Evolutionary conservation across 2,888 invertebrate genomes (phyloP).

Genomic region (Epicampocera succincta): DNA sequence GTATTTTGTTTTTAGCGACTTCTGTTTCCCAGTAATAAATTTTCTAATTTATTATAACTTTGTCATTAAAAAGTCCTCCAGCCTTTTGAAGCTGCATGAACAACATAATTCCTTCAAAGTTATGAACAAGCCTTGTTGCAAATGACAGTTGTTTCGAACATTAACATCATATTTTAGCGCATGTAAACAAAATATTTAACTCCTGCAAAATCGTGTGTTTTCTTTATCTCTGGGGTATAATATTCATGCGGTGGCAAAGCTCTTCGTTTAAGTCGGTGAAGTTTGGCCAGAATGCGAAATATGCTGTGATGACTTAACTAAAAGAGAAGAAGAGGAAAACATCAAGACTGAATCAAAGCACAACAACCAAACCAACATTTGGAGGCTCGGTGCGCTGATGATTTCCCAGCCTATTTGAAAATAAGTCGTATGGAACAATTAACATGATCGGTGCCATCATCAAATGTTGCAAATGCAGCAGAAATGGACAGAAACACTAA

Average conservation of each 20-base stretch:
- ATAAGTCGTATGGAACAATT: slow-evolving; percentile 62
- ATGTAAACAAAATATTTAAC: slow-evolving; percentile 65
- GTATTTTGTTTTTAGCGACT: too few species aligned
- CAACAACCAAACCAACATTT: slow-evolving; percentile 6
- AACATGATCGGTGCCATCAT: slow-evolving; percentile 57
- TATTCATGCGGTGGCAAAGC: neutral
- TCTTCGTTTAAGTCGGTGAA: slow-evolving; percentile 4
- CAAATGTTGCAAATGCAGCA: slow-evolving; percentile 30
- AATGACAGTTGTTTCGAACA: slow-evolving; percentile 49
- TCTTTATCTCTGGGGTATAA: slow-evolving; percentile 46
- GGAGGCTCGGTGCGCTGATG: slow-evolving; percentile 35
- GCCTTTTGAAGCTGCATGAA: neutral
- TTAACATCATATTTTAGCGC: slow-evolving; percentile 63
- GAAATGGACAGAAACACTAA: slow-evolving; percentile 6
- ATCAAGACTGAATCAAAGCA: slow-evolving; percentile 1
- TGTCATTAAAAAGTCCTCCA: neutral
- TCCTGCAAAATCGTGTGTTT: slow-evolving; percentile 36
- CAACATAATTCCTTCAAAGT: slow-evolving; percentile 7
- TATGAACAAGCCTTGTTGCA: slow-evolving; percentile 42
- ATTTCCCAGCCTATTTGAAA: slow-evolving; percentile 60
- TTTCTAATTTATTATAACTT: slow-evolving; percentile 1
- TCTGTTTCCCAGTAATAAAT: neutral
- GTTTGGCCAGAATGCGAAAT: slow-evolving; percentile 56
- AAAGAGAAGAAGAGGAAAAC: slow-evolving; percentile 11
- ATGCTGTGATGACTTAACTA: slow-evolving; percentile 67